Conservation (phyloP, 2,888 invertebrate species). For the Phengaris alcon region DNA sequence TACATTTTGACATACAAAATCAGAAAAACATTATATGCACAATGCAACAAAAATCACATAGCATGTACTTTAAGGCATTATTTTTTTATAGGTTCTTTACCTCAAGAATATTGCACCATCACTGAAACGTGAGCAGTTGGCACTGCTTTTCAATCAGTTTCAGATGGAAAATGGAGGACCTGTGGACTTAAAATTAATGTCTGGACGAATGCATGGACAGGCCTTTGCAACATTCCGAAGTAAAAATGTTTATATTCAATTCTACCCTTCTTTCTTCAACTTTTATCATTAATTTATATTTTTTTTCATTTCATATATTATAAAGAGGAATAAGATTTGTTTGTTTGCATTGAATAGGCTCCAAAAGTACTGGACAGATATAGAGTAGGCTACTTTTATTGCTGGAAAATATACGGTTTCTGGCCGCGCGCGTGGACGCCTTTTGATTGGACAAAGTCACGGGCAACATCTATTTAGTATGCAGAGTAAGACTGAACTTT, state of each 20-base stretch:
- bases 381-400: too few species aligned
- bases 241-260: slow-evolving; percentile 46
- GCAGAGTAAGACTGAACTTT: too few species aligned
- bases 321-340: too few species aligned
- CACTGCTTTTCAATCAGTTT: slow-evolving; percentile 69
- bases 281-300: background rate
- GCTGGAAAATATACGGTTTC: too few species aligned
- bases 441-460: too few species aligned
- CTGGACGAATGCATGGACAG: slow-evolving; percentile 79
- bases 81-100: slow-evolving; percentile 66
- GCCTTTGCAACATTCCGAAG: slow-evolving; percentile 78
- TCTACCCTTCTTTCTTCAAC: too few species aligned
- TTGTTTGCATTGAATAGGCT: too few species aligned
- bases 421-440: too few species aligned
- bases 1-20: background rate
- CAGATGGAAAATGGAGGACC: slow-evolving; percentile 65
- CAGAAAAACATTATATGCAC: background rate
- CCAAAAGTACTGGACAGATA: too few species aligned
- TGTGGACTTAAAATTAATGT: slow-evolving; percentile 67
- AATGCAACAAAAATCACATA: background rate
- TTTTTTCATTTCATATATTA: too few species aligned
- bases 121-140: slow-evolving; percentile 69
- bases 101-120: slow-evolving; percentile 77
- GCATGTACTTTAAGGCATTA: slow-evolving; percentile 14
- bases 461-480: too few species aligned